Evolutionary conservation across 2,113 vertebrate species (phyloP).

Genomic region (Clarias macrocephalus): DNA sequence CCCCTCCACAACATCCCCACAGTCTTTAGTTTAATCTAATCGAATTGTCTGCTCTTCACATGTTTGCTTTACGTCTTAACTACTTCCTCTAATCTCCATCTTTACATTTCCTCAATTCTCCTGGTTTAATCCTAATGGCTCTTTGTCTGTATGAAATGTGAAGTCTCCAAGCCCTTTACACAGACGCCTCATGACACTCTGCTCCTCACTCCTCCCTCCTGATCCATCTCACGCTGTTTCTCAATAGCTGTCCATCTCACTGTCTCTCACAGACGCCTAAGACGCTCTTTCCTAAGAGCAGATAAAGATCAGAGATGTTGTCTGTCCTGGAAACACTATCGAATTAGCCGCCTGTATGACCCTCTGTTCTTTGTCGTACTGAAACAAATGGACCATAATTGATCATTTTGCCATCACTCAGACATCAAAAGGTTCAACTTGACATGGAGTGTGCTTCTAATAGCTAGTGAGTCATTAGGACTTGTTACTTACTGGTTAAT

Average conservation of each 20-base stretch:
- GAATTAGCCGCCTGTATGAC: conserved; percentile 6
- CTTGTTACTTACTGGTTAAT: background rate
- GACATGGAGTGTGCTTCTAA: conserved; percentile 22
- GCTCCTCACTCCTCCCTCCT: conserved; percentile 13
- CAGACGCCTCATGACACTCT: background rate
- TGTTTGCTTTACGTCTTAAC: background rate
- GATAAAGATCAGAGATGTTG: conserved; percentile 33
- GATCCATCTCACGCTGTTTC: background rate
- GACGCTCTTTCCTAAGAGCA: conserved; percentile 18
- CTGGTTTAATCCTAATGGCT: background rate
- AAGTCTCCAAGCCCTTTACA: conserved; percentile 10
- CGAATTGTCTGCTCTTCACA: background rate
- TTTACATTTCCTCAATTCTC: conserved; percentile 2
- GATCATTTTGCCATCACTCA: conserved; percentile 24
- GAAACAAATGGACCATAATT: conserved; percentile 27
- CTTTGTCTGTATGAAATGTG: background rate
- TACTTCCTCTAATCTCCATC: background rate
- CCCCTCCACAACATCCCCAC: background rate
- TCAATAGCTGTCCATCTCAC: background rate
- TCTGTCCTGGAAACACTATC: conserved; percentile 9
- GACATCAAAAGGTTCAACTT: conserved; percentile 23
- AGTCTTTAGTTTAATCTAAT: background rate
- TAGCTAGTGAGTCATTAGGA: conserved; percentile 26
- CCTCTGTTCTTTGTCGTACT: conserved; percentile 23
- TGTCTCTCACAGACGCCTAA: background rate